Conservation (phyloP, 2,888 invertebrate species). For the Pollenia angustigena region DNA sequence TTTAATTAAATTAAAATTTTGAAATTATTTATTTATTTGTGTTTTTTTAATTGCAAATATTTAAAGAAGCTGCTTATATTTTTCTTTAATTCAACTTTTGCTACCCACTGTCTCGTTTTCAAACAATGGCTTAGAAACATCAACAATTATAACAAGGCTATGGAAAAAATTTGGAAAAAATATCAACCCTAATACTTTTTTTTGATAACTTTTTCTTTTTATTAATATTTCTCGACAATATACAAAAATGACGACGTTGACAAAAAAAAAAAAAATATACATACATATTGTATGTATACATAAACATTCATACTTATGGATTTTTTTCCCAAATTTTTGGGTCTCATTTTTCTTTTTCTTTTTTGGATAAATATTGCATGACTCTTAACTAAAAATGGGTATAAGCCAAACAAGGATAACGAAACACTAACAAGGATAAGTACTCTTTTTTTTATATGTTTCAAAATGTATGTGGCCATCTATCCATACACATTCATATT, state of each 20-base stretch:
- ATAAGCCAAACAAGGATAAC: conserved; percentile 62
- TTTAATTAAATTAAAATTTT: too few species aligned
- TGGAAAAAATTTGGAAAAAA: conserved; percentile 30
- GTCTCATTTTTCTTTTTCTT: conserved; percentile 40
- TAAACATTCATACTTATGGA: neutral
- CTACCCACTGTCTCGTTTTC: conserved; percentile 9
- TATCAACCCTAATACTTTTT: conserved; percentile 55
- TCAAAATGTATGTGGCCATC: neutral
- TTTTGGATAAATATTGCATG: conserved; percentile 42
- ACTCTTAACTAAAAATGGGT: conserved; percentile 34
- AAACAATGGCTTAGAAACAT: conserved; percentile 34
- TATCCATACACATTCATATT: neutral
- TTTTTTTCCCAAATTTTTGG: conserved; percentile 44
- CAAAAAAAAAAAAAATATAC: conserved; percentile 34
- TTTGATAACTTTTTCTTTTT: conserved; percentile 11
- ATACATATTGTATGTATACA: neutral
- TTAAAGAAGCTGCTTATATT: too few species aligned
- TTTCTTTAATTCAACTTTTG: neutral
- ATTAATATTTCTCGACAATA: conserved; percentile 47
- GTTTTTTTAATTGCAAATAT: too few species aligned
- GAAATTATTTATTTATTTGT: too few species aligned
- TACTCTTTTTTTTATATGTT: conserved; percentile 3
- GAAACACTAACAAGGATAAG: conserved; percentile 63
- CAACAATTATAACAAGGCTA: conserved; percentile 45
- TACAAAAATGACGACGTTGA: conserved; percentile 66